A percentile compares a stretch with the other conserved stretches of the same genome.
Evolutionary conservation across 1,140 invertebrate genomes (phyloP).

Genomic region (Octopus sinensis): DNA sequence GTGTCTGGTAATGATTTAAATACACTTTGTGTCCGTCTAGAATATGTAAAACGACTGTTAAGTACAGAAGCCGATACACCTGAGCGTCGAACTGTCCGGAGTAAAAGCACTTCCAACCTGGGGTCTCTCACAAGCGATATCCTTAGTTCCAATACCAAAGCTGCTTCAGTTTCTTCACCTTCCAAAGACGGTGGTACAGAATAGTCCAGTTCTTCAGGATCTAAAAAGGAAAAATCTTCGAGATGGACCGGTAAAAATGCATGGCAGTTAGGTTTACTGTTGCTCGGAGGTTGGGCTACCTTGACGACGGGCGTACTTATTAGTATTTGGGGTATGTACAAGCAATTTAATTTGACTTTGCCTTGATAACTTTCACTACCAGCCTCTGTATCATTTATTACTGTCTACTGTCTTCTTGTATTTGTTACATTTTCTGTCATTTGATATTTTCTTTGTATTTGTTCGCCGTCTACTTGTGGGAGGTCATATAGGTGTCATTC

Average conservation of each 20-base stretch:
- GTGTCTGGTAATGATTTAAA: neutral
- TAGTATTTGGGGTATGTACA: conserved; percentile 26
- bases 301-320: conserved; percentile 21
- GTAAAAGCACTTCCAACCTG: conserved; percentile 14
- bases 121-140: neutral
- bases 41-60: neutral
- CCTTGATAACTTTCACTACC: neutral
- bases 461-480: neutral
- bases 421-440: neutral
- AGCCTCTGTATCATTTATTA: neutral
- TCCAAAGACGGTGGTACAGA: neutral
- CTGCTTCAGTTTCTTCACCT: neutral
- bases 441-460: neutral
- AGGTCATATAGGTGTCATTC: neutral
- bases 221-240: conserved; percentile 20
- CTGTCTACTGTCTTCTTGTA: neutral
- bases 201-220: conserved; percentile 6
- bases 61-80: neutral
- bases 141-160: conserved; percentile 7
- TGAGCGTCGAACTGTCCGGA: conserved; percentile 23
- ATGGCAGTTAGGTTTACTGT: conserved; percentile 28
- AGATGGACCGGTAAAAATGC: conserved; percentile 31
- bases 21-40: conserved; percentile 17
- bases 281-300: conserved; percentile 24
- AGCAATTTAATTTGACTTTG: neutral